Evolutionary conservation across 1,140 invertebrate species (phyloP).

Genomic region (Procambarus clarkii): DNA sequence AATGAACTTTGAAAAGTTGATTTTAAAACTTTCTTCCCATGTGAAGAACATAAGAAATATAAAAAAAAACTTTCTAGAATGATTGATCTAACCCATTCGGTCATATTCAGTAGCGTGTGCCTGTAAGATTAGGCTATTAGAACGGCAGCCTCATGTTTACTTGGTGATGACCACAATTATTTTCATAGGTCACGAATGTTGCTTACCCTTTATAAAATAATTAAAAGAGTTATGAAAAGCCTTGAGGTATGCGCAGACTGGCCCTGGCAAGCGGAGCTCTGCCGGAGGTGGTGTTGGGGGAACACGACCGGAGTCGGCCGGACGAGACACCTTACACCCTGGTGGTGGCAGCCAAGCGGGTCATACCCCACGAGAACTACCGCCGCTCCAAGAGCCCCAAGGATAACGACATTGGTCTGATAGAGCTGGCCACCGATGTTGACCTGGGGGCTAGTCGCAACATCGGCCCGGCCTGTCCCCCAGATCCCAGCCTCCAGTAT

Average conservation of each 20-base stretch:
- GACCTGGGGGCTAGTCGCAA: neutral
- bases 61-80: too few relatives aligned
- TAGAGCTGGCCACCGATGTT: conserved; percentile 28
- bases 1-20: too few relatives aligned
- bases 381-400: neutral
- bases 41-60: too few relatives aligned
- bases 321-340: conserved; percentile 26
- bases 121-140: neutral
- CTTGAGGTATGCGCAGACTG: neutral
- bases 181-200: neutral
- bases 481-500: neutral
- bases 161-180: neutral
- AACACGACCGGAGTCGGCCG: neutral
- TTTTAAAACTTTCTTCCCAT: too few relatives aligned
- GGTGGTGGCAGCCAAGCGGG: neutral
- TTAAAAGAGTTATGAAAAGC: neutral
- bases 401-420: conserved; percentile 28
- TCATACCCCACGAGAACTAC: conserved; percentile 41
- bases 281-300: conserved; percentile 30
- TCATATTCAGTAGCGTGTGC: too few relatives aligned
- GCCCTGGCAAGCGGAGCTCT: conserved; percentile 18
- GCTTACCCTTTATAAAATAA: neutral
- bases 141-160: neutral
- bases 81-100: too few relatives aligned
- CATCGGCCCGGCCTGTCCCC: conserved; percentile 27